These are phyloP conservation scores for Trochalopteron elliotii DNA, from an alignment of 2,113 vertebrate genomes.

Conservation along the genomic window DNA sequence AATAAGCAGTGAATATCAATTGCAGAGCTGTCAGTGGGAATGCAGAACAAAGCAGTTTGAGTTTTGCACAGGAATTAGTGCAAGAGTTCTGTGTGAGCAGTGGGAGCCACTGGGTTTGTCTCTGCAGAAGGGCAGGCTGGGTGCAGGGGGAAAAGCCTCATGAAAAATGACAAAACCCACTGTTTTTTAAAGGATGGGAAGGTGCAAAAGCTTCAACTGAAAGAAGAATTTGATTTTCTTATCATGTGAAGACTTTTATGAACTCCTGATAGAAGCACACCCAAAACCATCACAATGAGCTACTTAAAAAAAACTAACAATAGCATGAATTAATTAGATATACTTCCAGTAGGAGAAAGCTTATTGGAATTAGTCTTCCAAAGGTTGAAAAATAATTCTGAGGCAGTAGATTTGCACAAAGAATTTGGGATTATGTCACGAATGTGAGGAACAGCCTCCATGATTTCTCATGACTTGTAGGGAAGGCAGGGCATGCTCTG, in stretches of 20 bases:
- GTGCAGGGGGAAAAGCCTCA: neutral
- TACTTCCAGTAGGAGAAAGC: neutral
- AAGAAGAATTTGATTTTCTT: neutral
- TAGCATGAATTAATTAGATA: neutral
- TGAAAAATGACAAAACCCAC: neutral
- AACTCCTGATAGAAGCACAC: neutral
- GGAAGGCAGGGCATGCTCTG: neutral
- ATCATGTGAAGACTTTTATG: neutral
- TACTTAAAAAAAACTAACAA: neutral
- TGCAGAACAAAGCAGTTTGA: neutral
- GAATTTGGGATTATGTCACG: neutral
- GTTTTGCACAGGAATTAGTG: neutral
- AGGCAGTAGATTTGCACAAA: neutral
- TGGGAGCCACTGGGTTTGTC: neutral
- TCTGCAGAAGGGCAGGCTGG: neutral
- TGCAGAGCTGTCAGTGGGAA: neutral
- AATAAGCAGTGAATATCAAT: neutral
- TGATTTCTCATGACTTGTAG: neutral
- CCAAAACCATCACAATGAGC: neutral
- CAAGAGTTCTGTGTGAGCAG: neutral
- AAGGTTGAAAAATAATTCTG: neutral
- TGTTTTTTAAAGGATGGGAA: neutral
- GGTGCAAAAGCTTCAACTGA: neutral
- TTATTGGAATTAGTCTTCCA: neutral
- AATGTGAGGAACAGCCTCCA: neutral